phyloP scores from a whole-genome alignment of 2,113 vertebrate species.

The Anhinga rufa region DNA sequence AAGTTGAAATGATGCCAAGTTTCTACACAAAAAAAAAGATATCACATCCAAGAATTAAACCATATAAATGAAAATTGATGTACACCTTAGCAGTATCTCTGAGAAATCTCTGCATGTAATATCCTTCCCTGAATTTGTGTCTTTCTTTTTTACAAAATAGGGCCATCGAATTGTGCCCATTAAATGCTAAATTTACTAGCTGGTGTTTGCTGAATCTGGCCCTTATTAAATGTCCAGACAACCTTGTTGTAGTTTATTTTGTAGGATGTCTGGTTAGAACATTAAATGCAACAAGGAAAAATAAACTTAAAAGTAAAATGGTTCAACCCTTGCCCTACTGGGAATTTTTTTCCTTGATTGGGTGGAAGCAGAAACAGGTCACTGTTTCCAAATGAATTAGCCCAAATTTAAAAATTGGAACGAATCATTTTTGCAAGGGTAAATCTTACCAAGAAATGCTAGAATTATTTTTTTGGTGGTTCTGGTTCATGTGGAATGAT shows the following conservation, averaged over 20 bases:
- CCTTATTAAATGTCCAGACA: slow-evolving; percentile 64
- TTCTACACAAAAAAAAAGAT: neutral
- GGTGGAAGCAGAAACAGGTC: slow-evolving; percentile 20
- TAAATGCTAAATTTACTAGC: slow-evolving; percentile 54
- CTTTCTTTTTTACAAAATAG: neutral
- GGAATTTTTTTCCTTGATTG: slow-evolving; percentile 27
- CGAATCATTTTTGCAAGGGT: neutral
- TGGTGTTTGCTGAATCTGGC: slow-evolving; percentile 55
- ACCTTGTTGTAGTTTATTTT: slow-evolving; percentile 64
- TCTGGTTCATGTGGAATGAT: neutral
- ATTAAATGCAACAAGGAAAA: slow-evolving; percentile 60
- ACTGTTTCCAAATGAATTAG: slow-evolving; percentile 54
- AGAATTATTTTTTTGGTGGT: neutral
- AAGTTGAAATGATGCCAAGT: neutral
- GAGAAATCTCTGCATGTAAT: neutral
- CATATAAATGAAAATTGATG: neutral
- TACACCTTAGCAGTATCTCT: neutral
- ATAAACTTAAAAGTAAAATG: slow-evolving; percentile 58
- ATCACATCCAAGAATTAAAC: neutral
- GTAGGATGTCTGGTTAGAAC: slow-evolving; percentile 55
- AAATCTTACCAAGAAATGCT: neutral
- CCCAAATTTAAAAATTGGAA: neutral
- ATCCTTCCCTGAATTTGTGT: neutral
- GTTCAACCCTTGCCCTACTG: slow-evolving; percentile 26
- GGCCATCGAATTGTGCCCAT: neutral